phyloP scores from a whole-genome alignment of 2,888 invertebrate genomes.

The Drosophila neotestacea region DNA sequence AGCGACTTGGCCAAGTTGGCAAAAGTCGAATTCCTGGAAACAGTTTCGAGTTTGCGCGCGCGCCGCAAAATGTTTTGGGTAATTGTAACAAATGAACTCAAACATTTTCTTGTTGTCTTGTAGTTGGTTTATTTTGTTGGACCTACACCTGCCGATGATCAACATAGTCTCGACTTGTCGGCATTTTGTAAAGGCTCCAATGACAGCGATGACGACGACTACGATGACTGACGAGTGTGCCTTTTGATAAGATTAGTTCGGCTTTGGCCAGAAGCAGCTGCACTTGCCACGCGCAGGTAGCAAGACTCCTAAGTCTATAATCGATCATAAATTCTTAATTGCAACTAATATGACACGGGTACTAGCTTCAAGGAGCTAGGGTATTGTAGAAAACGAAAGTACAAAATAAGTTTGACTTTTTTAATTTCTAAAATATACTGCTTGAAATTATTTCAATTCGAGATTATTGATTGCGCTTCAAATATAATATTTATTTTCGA shows the following conservation, averaged over 20 bases:
- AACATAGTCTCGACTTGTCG: constrained; percentile 26
- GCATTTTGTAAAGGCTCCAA: constrained; percentile 51
- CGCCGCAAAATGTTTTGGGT: constrained; percentile 66
- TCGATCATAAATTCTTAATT: constrained; percentile 73
- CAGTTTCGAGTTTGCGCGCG: constrained; percentile 32
- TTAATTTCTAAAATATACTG: too few species aligned
- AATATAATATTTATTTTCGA: too few species aligned
- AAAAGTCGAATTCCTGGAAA: constrained; percentile 58
- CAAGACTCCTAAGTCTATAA: constrained; percentile 45
- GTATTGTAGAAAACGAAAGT: constrained; percentile 3
- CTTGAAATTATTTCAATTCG: too few species aligned
- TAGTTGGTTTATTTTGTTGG: constrained; percentile 31
- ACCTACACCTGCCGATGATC: constrained; percentile 62
- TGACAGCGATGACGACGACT: constrained; percentile 7
- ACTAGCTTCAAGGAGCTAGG: constrained; percentile 4
- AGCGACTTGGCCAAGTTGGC: constrained; percentile 55
- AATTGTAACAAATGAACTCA: constrained; percentile 70
- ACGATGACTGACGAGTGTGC: constrained; percentile 61
- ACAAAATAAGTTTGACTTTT: too few species aligned
- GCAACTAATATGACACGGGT: constrained; percentile 56
- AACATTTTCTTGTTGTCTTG: constrained; percentile 22
- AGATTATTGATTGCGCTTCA: too few species aligned
- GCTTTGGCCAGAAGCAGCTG: constrained; percentile 47
- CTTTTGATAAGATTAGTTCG: constrained; percentile 73
- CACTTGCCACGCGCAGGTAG: constrained; percentile 58